Conservation (phyloP, 1,140 invertebrate species). For the Dendroctonus valens region DNA sequence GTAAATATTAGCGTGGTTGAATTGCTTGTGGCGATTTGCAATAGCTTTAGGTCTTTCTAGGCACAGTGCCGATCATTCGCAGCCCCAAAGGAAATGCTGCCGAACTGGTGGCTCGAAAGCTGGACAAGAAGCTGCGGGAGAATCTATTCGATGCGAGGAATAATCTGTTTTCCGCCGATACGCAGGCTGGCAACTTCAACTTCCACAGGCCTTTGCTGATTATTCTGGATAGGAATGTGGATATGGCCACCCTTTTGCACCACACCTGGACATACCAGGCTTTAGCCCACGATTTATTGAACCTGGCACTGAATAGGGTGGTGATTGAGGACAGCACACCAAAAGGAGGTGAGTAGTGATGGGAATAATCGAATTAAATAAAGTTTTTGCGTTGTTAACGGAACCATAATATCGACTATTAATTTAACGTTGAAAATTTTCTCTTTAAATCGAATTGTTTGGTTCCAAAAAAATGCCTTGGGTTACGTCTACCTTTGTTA, state of each 20-base stretch:
- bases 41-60: slow-evolving; percentile 49
- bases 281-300: slow-evolving; percentile 90
- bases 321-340: slow-evolving; percentile 70
- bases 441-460: no score
- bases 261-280: slow-evolving; percentile 99
- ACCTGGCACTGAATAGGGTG: slow-evolving; percentile 86
- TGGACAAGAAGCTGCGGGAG: slow-evolving; percentile 96
- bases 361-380: no score
- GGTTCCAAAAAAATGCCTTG: no score
- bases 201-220: slow-evolving; percentile 93
- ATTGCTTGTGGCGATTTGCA: not conserved
- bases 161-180: slow-evolving; percentile 89
- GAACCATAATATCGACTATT: no score
- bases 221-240: slow-evolving; percentile 91
- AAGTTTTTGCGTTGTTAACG: no score
- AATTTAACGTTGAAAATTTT: no score
- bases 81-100: slow-evolving; percentile 95
- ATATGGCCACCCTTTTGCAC: slow-evolving; percentile 96
- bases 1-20: slow-evolving; percentile 49
- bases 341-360: slow-evolving; percentile 39
- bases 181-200: slow-evolving; percentile 74
- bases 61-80: slow-evolving; percentile 92
- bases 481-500: no score
- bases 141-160: slow-evolving; percentile 96
- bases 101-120: slow-evolving; percentile 95